Evolutionary conservation across 1,140 invertebrate species (phyloP).

Genomic region (Cyclina sinensis): DNA sequence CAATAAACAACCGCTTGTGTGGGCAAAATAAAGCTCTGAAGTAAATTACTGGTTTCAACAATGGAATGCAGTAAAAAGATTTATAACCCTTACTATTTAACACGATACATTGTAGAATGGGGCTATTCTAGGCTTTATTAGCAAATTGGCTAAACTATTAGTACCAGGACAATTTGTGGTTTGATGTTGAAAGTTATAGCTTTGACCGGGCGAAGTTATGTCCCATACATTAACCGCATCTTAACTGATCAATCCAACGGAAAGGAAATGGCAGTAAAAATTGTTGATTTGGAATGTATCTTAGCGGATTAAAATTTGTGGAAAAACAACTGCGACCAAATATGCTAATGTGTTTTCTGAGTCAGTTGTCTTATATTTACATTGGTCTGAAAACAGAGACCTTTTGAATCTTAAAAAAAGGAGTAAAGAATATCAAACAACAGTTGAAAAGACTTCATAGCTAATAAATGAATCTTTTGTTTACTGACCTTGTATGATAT

Average conservation of each 20-base stretch:
- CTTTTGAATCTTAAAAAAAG: too few relatives aligned
- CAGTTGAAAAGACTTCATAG: too few relatives aligned
- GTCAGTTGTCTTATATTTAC: too few relatives aligned
- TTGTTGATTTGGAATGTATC: too few relatives aligned
- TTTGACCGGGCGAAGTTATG: background rate
- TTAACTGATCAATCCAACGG: too few relatives aligned
- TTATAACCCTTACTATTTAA: constrained; percentile 1
- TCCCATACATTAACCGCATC: constrained; percentile 1
- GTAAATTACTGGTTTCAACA: constrained; percentile 15
- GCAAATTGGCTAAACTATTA: background rate
- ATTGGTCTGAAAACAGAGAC: too few relatives aligned
- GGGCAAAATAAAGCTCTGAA: constrained; percentile 12
- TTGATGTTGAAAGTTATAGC: constrained; percentile 14
- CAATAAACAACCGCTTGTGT: constrained; percentile 21
- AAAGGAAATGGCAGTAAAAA: too few relatives aligned
- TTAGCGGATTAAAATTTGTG: too few relatives aligned
- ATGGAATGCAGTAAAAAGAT: constrained; percentile 26
- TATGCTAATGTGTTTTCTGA: too few relatives aligned
- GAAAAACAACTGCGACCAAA: too few relatives aligned
- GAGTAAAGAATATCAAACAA: too few relatives aligned
- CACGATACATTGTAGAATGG: background rate
- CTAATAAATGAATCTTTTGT: background rate
- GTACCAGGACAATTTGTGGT: background rate
- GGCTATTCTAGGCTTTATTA: background rate
- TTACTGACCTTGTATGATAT: background rate